These are phyloP conservation scores for Teleopsis dalmanni DNA, from an alignment of 1,140 invertebrate species.

Conservation along the genomic window DNA sequence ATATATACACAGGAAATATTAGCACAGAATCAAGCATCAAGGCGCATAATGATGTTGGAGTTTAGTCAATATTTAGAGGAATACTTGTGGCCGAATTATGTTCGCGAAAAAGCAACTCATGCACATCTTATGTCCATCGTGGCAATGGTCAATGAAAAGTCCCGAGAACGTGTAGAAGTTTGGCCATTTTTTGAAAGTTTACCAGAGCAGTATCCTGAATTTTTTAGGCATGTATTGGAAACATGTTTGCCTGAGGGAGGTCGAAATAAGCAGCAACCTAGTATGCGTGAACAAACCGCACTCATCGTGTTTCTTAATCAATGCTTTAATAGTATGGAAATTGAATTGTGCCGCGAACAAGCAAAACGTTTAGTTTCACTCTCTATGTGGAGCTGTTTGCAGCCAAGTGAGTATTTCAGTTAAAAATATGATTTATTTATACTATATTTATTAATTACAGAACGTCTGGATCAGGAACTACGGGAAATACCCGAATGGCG, in stretches of 20 bases:
- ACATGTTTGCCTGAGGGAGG: constrained; percentile 30
- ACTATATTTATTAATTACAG: constrained; percentile 38
- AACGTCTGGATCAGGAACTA: constrained; percentile 77
- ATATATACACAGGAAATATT: constrained; percentile 76
- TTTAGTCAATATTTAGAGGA: constrained; percentile 97
- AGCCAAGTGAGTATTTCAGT: constrained; percentile 56
- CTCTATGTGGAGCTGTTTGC: constrained; percentile 88
- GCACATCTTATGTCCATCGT: constrained; percentile 92
- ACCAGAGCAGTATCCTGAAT: constrained; percentile 73
- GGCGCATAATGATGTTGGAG: constrained; percentile 90
- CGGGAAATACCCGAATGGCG: constrained; percentile 79
- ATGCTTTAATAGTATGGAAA: constrained; percentile 96
- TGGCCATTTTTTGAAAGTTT: constrained; percentile 86
- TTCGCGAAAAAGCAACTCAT: constrained; percentile 56
- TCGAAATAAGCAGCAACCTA: constrained; percentile 25
- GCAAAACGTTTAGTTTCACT: constrained; percentile 87
- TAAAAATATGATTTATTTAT: background rate
- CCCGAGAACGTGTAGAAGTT: constrained; percentile 90
- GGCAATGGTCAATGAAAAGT: constrained; percentile 97
- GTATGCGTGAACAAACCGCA: constrained; percentile 75
- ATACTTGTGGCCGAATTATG: constrained; percentile 95
- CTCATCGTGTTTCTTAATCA: constrained; percentile 90
- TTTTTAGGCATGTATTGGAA: constrained; percentile 81
- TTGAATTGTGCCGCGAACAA: constrained; percentile 84
- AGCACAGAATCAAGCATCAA: constrained; percentile 64